These are phyloP conservation scores for Threskiornis aethiopicus DNA, from an alignment of 2,797 vertebrate species.

Conservation along the genomic window DNA sequence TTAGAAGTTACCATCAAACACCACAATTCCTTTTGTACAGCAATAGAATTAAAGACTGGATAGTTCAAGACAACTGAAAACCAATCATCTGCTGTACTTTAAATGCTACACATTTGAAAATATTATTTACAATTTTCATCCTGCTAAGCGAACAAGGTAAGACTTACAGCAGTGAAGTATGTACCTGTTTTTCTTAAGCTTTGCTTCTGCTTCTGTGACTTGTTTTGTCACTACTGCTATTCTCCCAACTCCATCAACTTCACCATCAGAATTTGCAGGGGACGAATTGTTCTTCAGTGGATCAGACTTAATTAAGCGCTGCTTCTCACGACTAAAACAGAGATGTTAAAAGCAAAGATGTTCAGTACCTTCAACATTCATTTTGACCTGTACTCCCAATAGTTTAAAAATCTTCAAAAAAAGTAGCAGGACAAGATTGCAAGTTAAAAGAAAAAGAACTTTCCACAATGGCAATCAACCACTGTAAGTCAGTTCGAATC, in stretches of 20 bases:
- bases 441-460: neutral
- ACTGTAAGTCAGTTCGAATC: neutral
- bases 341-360: constrained; percentile 10
- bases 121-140: neutral
- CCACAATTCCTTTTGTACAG: neutral
- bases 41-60: neutral
- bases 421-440: neutral
- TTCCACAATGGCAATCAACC: neutral
- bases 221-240: constrained; percentile 79
- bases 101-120: neutral
- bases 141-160: neutral
- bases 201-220: constrained; percentile 83
- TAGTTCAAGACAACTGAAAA: neutral
- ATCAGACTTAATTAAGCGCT: constrained; percentile 81
- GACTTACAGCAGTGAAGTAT: neutral
- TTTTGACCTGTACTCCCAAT: neutral
- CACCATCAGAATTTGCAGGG: constrained; percentile 76
- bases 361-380: neutral
- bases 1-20: neutral
- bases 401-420: neutral
- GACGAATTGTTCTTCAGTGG: constrained; percentile 65
- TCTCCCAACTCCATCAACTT: constrained; percentile 71
- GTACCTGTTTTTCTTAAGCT: constrained; percentile 88
- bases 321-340: constrained; percentile 86
- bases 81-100: accelerated